Evolutionary conservation across 2,113 vertebrate species (phyloP), one percentile per base, ranked within the genome.

Genomic region (Tachysurus fulvidraco): DNA sequence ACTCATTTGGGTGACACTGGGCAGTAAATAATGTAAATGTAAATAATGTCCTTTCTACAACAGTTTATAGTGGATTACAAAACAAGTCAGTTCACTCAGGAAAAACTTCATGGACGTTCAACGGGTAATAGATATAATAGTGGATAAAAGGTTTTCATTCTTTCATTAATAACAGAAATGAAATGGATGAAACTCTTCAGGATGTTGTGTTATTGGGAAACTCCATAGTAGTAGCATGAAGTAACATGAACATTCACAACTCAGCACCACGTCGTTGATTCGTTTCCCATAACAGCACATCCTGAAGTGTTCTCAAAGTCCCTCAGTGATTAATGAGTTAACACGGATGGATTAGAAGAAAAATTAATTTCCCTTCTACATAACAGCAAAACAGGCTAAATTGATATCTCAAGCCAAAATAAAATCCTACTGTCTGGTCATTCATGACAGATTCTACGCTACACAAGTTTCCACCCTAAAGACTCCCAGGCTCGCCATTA

Each of bases 401-500:
- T n/a, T 50, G 57, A 64, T n/a, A 30, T n/a, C 44, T 59, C 73
- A 74, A 64, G 57, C 41, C 73, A 78, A 76, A 85, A 78, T 44
- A 77, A 52, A 77, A 64, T 21, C 19, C 46, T 19, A 60, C 74
- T 71, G 83, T 50, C 55, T 77, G 50, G 64, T 71, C 64, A 36
- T n/a, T 65, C 60, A 41, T 50, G 76, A 50, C n/a, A 13, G 73
- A 85, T 30, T 21, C 83, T 41, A 30, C 67, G 12, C 82, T 71
- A 84, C 69, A 73, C 55, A 57, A 59, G 83, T 10, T 69, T 44
- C 60, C 55, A 71, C n/a, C 50, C 67, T 21, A 36, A 10, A 64
- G 44, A 21, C 83, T 62, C 74, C 9, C 57, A 85, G 73, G 19
- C 69, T 83, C 60, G 21, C 76, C 85, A 87, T 88, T 89, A 86